Percentiles rank a stretch among this genome's conserved stretches.
phyloP scores from a whole-genome alignment of 2,113 vertebrate genomes.

The Maccullochella peelii region DNA sequence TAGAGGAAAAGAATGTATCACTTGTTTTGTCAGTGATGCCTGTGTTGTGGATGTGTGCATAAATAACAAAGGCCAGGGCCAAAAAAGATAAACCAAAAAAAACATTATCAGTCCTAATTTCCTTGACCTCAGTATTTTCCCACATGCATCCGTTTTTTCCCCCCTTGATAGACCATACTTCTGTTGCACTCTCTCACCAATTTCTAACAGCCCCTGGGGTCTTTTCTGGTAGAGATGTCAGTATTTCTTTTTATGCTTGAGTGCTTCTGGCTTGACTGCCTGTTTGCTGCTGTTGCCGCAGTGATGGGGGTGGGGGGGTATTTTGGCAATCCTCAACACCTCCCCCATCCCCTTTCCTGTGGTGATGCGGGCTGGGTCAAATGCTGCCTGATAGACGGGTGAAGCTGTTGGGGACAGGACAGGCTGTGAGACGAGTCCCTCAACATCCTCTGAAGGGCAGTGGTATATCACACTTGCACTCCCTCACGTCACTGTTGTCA shows the following conservation, averaged over 20 bases:
- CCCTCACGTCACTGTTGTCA: conserved; percentile 22
- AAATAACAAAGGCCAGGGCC: not conserved
- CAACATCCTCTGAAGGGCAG: conserved; percentile 35
- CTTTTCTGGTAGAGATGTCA: conserved; percentile 48
- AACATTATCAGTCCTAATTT: not conserved
- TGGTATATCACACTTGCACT: conserved; percentile 13
- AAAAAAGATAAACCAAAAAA: not conserved
- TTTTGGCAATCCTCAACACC: conserved; percentile 44
- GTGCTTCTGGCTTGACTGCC: conserved; percentile 34
- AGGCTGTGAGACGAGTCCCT: conserved; percentile 15
- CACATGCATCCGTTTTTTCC: not conserved
- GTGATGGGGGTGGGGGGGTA: conserved; percentile 51
- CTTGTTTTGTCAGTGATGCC: not conserved
- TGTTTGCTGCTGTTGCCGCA: conserved; percentile 20
- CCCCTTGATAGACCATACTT: not conserved
- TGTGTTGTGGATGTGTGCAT: not conserved
- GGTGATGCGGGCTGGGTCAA: conserved; percentile 48
- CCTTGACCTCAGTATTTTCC: not conserved
- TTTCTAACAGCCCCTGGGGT: conserved; percentile 17
- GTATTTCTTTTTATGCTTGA: conserved; percentile 21
- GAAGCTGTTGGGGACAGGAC: conserved; percentile 35
- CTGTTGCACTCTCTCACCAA: not conserved
- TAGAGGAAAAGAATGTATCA: not conserved
- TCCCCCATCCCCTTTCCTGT: conserved; percentile 18
- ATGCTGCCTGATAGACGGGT: conserved; percentile 51